These are phyloP conservation scores for Antitype chi DNA, from an alignment of 2,888 invertebrate species.

Conservation along the genomic window DNA sequence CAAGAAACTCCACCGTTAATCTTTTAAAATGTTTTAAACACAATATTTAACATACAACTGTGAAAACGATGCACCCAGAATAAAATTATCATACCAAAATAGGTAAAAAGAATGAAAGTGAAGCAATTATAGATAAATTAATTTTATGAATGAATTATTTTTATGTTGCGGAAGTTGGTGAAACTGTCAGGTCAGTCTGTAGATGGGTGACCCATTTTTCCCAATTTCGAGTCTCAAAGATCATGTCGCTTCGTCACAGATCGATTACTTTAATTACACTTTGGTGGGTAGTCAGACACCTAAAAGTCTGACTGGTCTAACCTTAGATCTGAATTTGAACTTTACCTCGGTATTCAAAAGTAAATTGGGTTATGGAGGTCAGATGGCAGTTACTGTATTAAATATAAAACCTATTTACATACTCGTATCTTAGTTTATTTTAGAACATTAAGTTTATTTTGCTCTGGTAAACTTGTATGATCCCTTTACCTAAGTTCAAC, in stretches of 20 bases:
- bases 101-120: no score
- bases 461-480: neutral
- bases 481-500: neutral
- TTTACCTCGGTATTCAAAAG: neutral
- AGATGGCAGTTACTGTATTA: neutral
- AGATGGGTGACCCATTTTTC: neutral
- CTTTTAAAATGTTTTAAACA: no score
- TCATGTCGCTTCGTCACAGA: neutral
- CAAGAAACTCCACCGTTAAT: no score
- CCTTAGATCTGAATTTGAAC: neutral
- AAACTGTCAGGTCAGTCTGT: neutral
- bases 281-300: no score
- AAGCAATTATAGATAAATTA: no score
- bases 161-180: no score
- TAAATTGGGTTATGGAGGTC: neutral
- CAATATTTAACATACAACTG: no score
- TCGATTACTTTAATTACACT: neutral
- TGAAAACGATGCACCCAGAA: no score
- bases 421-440: neutral
- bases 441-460: neutral
- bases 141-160: no score
- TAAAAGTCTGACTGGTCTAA: neutral
- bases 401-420: conserved; percentile 26
- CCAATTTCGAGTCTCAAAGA: neutral
- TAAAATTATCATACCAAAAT: no score